Base-by-base conservation (phyloP, 2,113 vertebrate species). In the Dipodomys merriami region DNA sequence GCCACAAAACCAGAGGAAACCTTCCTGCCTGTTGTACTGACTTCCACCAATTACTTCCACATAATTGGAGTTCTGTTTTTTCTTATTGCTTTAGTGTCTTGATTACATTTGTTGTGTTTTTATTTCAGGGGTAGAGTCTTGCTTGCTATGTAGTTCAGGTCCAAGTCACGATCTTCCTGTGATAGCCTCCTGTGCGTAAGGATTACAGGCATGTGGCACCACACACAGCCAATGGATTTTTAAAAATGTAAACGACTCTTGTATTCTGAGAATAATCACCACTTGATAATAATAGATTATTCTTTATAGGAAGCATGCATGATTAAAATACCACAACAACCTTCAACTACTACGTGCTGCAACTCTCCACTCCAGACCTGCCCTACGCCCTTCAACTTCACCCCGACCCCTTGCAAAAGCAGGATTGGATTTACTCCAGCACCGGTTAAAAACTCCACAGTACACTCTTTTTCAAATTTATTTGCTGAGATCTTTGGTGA, bases 261-360 rank as follows among this genome's bases (percentile, higher is more conserved):
- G 68, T 88, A 46, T 94, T 86, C 89, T 64, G 88, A 74, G 79
- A 85, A 90, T 81, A 79, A 94, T 90, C 76, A 74, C 35, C 73
- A 44, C 74, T 91, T 94, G 86, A 90, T 94, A 90, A 95, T 62
- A 80, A 91, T 73, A 30, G 57, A 79, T 89, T 88, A 82, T 90
- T 81, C 85, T 93, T 95, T 60, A 92, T 86, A 35, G 83, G 49
- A 67, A 46, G 49, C 29, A 8, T n/a, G 29, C 76, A 72, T 44
- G 83, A 80, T 86, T 65, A 89, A 80, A 65, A 39, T 33, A 7
- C 33, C 81, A 49, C 80, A 73, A 5, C 12, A 22, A 90, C 29
- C 88, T 71, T 80, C 82, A 78, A 27, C 77, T 5, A 13, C 39
- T 1, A 9, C 12, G 15, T 23, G 2, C 9, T 25, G 33, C 64